These are phyloP conservation scores for Phylloscopus trochiloides DNA, from an alignment of 2,113 vertebrate genomes.

Conservation along the genomic window DNA sequence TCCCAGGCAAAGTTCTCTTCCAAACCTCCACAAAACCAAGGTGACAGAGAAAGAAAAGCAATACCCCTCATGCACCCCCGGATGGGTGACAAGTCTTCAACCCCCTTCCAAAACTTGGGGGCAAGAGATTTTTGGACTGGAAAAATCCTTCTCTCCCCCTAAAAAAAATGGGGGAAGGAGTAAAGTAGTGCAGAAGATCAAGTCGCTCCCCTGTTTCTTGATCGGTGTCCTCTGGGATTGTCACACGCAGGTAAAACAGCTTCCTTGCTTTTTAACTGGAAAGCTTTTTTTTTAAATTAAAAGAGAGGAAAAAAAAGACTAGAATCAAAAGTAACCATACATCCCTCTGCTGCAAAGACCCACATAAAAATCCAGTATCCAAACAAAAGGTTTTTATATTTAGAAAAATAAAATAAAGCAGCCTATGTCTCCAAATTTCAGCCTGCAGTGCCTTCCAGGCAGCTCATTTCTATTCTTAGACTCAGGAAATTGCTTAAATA, in stretches of 20 bases:
- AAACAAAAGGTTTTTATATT: not conserved
- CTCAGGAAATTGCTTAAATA: conserved; percentile 77
- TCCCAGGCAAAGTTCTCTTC: conserved; percentile 35
- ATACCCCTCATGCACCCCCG: conserved; percentile 26
- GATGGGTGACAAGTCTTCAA: conserved; percentile 37
- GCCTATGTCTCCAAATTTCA: conserved; percentile 65
- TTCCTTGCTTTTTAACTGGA: conserved; percentile 5
- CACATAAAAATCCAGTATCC: conserved; percentile 41
- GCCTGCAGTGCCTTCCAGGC: conserved; percentile 68
- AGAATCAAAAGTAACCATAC: conserved; percentile 51
- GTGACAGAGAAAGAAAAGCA: not conserved
- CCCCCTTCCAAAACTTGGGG: conserved; percentile 37
- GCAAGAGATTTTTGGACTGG: not conserved
- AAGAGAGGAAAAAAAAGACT: not conserved
- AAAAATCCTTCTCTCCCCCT: not conserved
- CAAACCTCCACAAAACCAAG: not conserved
- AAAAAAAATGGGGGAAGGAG: not conserved
- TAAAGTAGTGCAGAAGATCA: not conserved
- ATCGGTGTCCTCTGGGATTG: conserved; percentile 27
- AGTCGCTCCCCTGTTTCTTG: conserved; percentile 19
- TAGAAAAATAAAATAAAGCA: conserved; percentile 47
- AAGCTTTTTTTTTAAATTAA: not conserved
- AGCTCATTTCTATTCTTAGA: conserved; percentile 73
- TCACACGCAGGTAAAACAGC: conserved; percentile 40
- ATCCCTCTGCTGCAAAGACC: conserved; percentile 37